Evolutionary conservation across 2,113 vertebrate genomes (phyloP).

Genomic region (Crotalus tigris): DNA sequence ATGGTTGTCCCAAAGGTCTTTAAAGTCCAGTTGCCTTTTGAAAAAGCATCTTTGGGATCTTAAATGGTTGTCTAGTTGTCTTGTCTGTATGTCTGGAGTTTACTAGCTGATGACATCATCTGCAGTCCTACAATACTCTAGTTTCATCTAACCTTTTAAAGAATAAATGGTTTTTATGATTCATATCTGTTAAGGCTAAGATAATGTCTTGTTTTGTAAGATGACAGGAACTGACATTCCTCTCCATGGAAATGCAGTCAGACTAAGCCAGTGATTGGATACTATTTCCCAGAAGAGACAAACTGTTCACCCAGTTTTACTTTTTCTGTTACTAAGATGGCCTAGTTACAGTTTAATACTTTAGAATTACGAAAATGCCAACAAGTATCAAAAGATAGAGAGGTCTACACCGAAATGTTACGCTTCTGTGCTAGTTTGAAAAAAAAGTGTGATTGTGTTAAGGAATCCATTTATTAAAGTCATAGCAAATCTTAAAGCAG

Average conservation of each 20-base stretch:
- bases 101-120: background rate
- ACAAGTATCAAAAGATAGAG: background rate
- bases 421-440: background rate
- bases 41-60: background rate
- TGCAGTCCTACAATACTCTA: background rate
- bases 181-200: background rate
- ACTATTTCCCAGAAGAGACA: background rate
- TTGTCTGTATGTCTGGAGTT: background rate
- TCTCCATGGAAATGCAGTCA: background rate
- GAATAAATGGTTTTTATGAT: background rate
- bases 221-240: background rate
- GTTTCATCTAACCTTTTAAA: background rate
- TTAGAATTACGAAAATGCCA: background rate
- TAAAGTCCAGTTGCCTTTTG: background rate
- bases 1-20: background rate
- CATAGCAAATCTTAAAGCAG: background rate
- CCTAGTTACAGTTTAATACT: background rate
- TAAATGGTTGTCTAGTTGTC: background rate
- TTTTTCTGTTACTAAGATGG: background rate
- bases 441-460: background rate
- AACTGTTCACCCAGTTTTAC: background rate
- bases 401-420: background rate
- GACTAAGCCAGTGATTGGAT: background rate
- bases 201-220: background rate
- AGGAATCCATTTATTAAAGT: background rate